These are phyloP conservation scores for Spatula clypeata DNA, from an alignment of 2,797 vertebrate species.

Conservation along the genomic window DNA sequence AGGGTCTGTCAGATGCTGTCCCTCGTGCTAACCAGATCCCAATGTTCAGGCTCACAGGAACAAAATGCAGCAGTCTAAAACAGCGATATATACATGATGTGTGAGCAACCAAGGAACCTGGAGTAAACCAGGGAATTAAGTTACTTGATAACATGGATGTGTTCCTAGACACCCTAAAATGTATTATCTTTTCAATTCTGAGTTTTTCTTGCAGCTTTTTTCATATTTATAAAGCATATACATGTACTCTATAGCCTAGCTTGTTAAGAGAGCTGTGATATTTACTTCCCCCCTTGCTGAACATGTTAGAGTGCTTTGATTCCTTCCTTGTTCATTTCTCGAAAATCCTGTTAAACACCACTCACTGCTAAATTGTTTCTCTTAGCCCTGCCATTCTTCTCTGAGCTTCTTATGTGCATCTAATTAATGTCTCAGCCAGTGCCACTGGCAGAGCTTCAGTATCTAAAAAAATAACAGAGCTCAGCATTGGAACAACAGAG, in stretches of 20 bases:
- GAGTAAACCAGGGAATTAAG: background rate
- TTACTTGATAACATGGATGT: background rate
- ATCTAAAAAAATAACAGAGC: background rate
- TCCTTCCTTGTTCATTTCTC: background rate
- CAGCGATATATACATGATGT: background rate
- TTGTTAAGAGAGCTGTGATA: background rate
- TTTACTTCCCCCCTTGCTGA: background rate
- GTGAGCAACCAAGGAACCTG: background rate
- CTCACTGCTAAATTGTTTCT: background rate
- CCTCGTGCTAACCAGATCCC: rapidly evolving
- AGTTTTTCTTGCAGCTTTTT: background rate
- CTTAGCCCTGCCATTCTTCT: background rate
- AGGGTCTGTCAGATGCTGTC: background rate
- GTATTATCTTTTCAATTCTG: background rate
- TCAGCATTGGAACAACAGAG: background rate
- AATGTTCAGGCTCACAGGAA: background rate
- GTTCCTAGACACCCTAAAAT: background rate
- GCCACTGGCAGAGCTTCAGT: background rate
- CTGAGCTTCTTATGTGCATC: background rate
- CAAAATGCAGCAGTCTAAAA: background rate
- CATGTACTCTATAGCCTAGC: background rate
- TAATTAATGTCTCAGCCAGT: background rate
- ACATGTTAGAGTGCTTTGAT: background rate
- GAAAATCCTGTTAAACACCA: background rate
- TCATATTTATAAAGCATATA: background rate